A percentile compares a stretch with the other conserved stretches of the same genome.
These are phyloP conservation scores for Torymus auratus DNA, from an alignment of 2,888 invertebrate species.

Conservation along the genomic window DNA sequence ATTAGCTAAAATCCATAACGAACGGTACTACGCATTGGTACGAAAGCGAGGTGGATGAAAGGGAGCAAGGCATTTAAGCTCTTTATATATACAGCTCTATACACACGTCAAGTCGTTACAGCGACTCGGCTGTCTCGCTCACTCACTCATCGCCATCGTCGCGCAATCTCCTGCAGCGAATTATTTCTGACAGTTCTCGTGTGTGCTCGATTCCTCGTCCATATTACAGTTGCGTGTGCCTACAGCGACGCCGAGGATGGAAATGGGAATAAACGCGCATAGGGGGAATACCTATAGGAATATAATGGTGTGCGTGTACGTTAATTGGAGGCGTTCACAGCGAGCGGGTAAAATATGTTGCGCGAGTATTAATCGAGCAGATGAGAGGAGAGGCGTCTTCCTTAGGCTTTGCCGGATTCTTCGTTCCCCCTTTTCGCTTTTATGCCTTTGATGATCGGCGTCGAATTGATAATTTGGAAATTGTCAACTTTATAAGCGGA, in stretches of 20 bases:
- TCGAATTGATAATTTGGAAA: slow-evolving; percentile 11
- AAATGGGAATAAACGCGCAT: slow-evolving; percentile 19
- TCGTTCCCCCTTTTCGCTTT: slow-evolving; percentile 4
- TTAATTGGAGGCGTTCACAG: slow-evolving; percentile 26
- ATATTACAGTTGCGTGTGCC: not conserved
- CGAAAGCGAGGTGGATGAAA: slow-evolving; percentile 7
- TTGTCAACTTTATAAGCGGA: slow-evolving; percentile 7
- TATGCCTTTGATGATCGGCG: slow-evolving; percentile 16
- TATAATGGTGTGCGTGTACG: not conserved
- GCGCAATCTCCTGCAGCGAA: slow-evolving; percentile 43
- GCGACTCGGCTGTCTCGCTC: slow-evolving; percentile 7
- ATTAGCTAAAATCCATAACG: slow-evolving; percentile 23
- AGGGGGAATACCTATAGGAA: too few species aligned
- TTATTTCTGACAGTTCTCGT: slow-evolving; percentile 38
- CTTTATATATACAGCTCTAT: not conserved
- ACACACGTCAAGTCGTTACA: slow-evolving; percentile 16
- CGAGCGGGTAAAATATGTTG: slow-evolving; percentile 30
- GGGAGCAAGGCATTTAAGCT: slow-evolving; percentile 28
- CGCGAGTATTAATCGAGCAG: slow-evolving; percentile 22
- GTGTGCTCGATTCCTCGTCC: not conserved
- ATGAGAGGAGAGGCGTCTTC: not conserved
- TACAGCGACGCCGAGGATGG: slow-evolving; percentile 11
- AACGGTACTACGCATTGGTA: slow-evolving; percentile 12
- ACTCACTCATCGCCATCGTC: not conserved
- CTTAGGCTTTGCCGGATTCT: slow-evolving; percentile 1